phyloP scores from a whole-genome alignment of 2,797 vertebrate species.

The Pteropus rufus region DNA sequence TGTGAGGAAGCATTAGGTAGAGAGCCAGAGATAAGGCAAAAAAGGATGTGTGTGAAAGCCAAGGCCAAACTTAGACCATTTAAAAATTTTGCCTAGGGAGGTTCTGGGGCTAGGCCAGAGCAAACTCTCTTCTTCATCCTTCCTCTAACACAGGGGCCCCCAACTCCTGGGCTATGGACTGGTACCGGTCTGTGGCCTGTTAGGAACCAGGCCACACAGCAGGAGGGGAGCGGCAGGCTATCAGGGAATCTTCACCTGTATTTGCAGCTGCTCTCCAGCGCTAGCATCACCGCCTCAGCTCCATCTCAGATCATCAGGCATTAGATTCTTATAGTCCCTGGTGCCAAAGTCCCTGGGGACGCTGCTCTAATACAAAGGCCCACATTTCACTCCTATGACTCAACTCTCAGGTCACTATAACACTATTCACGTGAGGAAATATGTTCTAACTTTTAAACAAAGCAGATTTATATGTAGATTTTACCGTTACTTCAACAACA shows the following conservation, averaged over 20 bases:
- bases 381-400: not conserved
- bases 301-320: too few species aligned
- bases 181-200: too few species aligned
- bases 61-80: not conserved
- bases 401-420: not conserved
- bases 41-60: not conserved
- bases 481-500: slow-evolving; percentile 5
- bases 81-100: not conserved
- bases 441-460: slow-evolving; percentile 19
- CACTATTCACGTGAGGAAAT: not conserved
- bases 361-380: not conserved
- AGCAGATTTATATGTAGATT: not conserved
- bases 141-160: not conserved
- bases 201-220: too few species aligned
- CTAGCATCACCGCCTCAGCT: too few species aligned
- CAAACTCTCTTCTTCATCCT: not conserved
- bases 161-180: too few species aligned
- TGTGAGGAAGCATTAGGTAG: not conserved
- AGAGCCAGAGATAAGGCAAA: not conserved
- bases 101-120: not conserved
- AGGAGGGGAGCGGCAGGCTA: too few species aligned
- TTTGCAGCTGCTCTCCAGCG: too few species aligned
- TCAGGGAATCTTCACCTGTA: too few species aligned
- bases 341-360: too few species aligned
- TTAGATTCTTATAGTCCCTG: too few species aligned